These are phyloP conservation scores for Balaenoptera acutorostrata DNA, from an alignment of 2,113 vertebrate species.

Conservation along the genomic window DNA sequence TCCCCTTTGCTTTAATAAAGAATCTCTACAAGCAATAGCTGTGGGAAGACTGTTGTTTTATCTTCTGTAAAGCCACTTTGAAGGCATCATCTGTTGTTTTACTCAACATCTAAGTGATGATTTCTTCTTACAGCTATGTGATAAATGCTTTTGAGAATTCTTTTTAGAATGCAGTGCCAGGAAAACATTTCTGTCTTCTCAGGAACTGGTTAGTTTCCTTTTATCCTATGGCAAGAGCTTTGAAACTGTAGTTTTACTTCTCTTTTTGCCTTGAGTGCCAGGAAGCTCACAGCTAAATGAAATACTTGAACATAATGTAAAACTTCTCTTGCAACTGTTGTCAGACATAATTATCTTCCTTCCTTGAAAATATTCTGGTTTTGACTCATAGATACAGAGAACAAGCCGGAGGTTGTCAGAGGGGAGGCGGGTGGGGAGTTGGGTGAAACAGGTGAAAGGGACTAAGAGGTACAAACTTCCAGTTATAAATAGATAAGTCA, in stretches of 20 bases:
- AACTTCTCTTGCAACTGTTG: background rate
- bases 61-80: constrained; percentile 4
- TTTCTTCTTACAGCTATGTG: constrained; percentile 35
- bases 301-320: background rate
- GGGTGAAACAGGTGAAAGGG: background rate
- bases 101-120: constrained; percentile 25
- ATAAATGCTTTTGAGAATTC: constrained; percentile 42
- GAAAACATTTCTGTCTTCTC: constrained; percentile 42
- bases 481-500: background rate
- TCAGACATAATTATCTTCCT: background rate
- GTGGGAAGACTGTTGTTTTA: constrained; percentile 7
- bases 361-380: background rate
- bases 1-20: constrained; percentile 2
- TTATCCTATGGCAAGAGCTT: background rate
- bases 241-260: background rate
- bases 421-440: background rate
- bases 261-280: constrained; percentile 18
- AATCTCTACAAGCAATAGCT: constrained; percentile 15
- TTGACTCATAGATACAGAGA: background rate
- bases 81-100: constrained; percentile 59
- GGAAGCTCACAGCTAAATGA: constrained; percentile 42
- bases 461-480: background rate
- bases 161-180: constrained; percentile 45
- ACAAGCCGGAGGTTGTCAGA: background rate
- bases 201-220: background rate